Base-by-base conservation (phyloP, 1,140 invertebrate species). In the Caerostris extrusa region DNA sequence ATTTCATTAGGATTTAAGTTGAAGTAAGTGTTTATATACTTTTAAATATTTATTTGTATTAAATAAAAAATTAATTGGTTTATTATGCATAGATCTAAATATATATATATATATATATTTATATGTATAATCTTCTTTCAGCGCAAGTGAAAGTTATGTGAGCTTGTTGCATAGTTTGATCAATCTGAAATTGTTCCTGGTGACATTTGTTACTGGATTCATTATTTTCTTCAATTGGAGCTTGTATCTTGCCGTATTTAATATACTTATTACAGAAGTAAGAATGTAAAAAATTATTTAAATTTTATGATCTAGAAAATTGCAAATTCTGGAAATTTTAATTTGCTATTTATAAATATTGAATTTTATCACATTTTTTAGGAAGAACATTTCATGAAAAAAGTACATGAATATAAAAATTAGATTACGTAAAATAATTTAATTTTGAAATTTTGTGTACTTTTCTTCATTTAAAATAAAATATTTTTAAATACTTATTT, bases 141-240 rank as follows among this genome's bases (percentile, higher is more conserved):
- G 90, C 55, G 50, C 56, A 82, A 81, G 53, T 58, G 89, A 90
- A 81, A 91, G 69, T 53, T 77, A n/a, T 34, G 3, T 87, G 5
- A 82, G 56, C 56, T 19, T 81, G 34, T 55, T 93, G n/a, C 85
- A 93, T 50, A 87, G 83, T 17, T 17, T 93, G 67, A 17, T 87
- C 7, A 86, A 67, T 60, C 17, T 71, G 17, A 93, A 86, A 60
- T 60, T 93, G n/a, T 87, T 93, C 17, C 19, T 71, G 3, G 19
- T 77, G 6, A 58, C 83, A 53, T 69, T 93, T 3, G 71, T 93
- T 3, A 67, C 91, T 60, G 91, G 91, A 69, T 64, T 77, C 4
- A 34, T 93, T 6, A 93, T 93, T 56, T 93, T 93, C 56, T 77
- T 86, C 53, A 93, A 93, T 53, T 93, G 82, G 82, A 93, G 83